These are phyloP conservation scores for Syngnathus rostellatus DNA, from an alignment of 2,797 vertebrate genomes.

Conservation along the genomic window DNA sequence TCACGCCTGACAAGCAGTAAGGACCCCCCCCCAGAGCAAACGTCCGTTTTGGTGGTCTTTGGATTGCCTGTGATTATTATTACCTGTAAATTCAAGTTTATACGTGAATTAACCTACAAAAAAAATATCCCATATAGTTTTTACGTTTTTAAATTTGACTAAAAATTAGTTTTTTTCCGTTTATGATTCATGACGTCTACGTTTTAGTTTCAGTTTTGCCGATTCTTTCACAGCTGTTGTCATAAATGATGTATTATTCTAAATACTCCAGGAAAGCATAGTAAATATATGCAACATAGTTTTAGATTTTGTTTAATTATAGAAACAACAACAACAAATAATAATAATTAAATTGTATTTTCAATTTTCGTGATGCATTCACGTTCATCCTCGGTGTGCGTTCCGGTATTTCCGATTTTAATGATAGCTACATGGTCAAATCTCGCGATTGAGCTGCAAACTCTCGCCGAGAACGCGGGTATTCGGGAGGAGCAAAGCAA, in stretches of 20 bases:
- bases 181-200: no score
- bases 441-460: slow-evolving; percentile 51
- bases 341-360: neutral
- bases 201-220: no score
- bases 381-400: neutral
- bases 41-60: slow-evolving; percentile 17
- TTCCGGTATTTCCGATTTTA: neutral
- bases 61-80: slow-evolving; percentile 29
- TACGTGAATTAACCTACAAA: no score
- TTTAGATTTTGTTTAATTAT: neutral
- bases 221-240: no score
- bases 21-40: slow-evolving; percentile 51
- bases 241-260: neutral
- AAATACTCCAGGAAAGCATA: neutral
- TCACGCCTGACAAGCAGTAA: slow-evolving; percentile 22
- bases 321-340: no score
- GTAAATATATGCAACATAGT: neutral
- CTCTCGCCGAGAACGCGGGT: slow-evolving; percentile 39
- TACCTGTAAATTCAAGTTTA: no score
- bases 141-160: no score
- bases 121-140: no score
- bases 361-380: neutral
- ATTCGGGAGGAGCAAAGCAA: slow-evolving; percentile 20
- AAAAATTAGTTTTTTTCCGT: no score
- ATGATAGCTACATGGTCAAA: neutral